These are phyloP conservation scores for Cremastinae sp. DNA, from an alignment of 2,888 invertebrate genomes.

Conservation along the genomic window DNA sequence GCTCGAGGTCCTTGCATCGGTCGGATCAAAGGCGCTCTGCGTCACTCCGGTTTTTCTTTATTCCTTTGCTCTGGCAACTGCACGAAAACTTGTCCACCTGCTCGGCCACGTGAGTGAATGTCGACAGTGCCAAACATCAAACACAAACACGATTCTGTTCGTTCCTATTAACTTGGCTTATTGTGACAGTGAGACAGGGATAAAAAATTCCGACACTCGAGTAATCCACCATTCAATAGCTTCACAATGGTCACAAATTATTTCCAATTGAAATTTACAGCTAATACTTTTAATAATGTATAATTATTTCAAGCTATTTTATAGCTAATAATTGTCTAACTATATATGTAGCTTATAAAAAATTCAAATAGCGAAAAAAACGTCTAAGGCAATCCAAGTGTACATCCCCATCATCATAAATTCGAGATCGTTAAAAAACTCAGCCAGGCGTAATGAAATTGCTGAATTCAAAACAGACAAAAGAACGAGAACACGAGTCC, in stretches of 20 bases:
- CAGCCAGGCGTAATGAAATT: conserved; percentile 75
- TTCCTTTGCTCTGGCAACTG: not conserved
- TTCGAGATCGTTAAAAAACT: conserved; percentile 73
- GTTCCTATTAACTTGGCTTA: conserved; percentile 44
- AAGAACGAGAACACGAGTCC: conserved; percentile 59
- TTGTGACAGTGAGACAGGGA: conserved; percentile 34
- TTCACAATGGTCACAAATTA: conserved; percentile 20
- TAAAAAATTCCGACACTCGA: not conserved
- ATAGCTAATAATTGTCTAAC: not conserved
- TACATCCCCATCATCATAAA: conserved; percentile 37
- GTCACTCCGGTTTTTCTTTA: conserved; percentile 10
- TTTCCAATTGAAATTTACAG: no score
- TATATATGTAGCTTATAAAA: no score
- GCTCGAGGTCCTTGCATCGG: conserved; percentile 38
- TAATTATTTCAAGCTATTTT: no score
- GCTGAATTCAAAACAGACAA: conserved; percentile 75
- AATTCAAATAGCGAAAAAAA: conserved; percentile 15
- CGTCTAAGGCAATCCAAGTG: conserved; percentile 34
- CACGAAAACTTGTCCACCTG: conserved; percentile 41
- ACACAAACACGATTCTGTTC: conserved; percentile 53
- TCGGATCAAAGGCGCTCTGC: conserved; percentile 53
- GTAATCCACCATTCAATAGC: conserved; percentile 20
- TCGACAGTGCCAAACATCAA: conserved; percentile 47
- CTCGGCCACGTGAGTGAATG: conserved; percentile 53
- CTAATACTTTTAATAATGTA: no score